Base-by-base conservation (phyloP, 2,888 invertebrate species). In the Eupithecia insigniata region DNA sequence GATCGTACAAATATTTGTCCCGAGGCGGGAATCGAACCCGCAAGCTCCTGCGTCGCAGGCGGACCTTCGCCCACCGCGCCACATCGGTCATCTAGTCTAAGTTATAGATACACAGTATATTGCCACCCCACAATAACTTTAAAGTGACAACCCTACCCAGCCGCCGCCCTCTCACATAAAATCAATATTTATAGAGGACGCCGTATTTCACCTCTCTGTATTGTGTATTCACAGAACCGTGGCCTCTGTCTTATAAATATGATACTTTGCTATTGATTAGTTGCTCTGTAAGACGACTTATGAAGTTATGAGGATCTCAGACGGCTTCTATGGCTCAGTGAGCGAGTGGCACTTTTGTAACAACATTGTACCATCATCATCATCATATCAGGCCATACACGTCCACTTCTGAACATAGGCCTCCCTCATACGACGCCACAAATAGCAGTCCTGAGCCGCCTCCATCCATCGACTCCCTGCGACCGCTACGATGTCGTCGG, bases 101-200 rank as follows among this genome's bases (percentile, higher is more conserved):
- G n/a, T n/a, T 36, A 36, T 36, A 36, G 36, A 12, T 22, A 51
- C 55, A 55, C 2, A n/a, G n/a, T n/a, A n/a, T 55, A 55, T 55
- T 55, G 12, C 55, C 51, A 51, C 51, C 51, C 55, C 26, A 26
- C 26, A 1, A 55, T 55, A 55, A 51, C 51, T 51, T 51, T 22
- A 51, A 51, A 55, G 26, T 55, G 77, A 8, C 79, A 80, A 55
- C 80, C 80, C 81, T 80, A 75, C 79, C 4, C 85, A 86, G 75
- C 89, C 90, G 83, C 81, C 84, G 79, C 84, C 79, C 83, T 83
- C 87, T 83, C 87, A 80, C 88, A 85, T 88, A 90, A 91, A 91
- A 91, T 91, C 81, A 93, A 93, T 93, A 93, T 93, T 93, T 91
- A 93, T 92, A 89, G 91, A 89, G 85, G 83, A 80, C 81, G 73